Conservation (phyloP, 2,888 invertebrate species). For the Habroteleia sp. region DNA sequence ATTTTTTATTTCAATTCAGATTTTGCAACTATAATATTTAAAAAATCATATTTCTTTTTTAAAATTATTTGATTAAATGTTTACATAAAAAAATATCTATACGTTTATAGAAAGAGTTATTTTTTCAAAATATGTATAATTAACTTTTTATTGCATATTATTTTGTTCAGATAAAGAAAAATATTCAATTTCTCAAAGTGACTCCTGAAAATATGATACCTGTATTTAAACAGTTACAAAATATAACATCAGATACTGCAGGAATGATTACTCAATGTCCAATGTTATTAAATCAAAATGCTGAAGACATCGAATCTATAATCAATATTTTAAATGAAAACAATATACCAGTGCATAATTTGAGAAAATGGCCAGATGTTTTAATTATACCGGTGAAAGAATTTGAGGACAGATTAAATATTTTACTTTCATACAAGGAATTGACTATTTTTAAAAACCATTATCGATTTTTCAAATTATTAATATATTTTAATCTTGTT, state of each 20-base stretch:
- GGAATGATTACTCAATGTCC: slow-evolving; percentile 83
- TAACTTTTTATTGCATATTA: too few species aligned
- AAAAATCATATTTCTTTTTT: too few species aligned
- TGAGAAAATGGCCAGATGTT: slow-evolving; percentile 83
- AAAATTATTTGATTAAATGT: too few species aligned
- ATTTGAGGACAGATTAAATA: slow-evolving; percentile 83
- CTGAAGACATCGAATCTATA: slow-evolving; percentile 83
- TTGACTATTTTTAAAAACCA: slow-evolving; percentile 84
- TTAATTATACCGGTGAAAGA: slow-evolving; percentile 84
- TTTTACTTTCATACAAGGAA: slow-evolving; percentile 83
- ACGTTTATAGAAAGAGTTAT: too few species aligned
- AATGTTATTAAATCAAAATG: slow-evolving; percentile 84
- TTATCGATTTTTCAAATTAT: slow-evolving; percentile 83
- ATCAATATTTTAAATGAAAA: slow-evolving; percentile 82
- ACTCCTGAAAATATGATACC: slow-evolving; percentile 84
- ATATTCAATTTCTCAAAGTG: slow-evolving; percentile 84
- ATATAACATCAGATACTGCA: slow-evolving; percentile 83
- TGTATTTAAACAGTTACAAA: slow-evolving; percentile 82
- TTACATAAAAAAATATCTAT: too few species aligned
- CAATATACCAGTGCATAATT: slow-evolving; percentile 83
- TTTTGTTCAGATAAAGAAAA: slow-evolving; percentile 82
- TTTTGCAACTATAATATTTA: too few species aligned
- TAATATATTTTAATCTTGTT: slow-evolving; percentile 82
- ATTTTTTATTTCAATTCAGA: too few species aligned
- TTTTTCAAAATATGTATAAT: too few species aligned